Conservation (phyloP, 2,888 invertebrate genomes). For the Apamea crenata region DNA sequence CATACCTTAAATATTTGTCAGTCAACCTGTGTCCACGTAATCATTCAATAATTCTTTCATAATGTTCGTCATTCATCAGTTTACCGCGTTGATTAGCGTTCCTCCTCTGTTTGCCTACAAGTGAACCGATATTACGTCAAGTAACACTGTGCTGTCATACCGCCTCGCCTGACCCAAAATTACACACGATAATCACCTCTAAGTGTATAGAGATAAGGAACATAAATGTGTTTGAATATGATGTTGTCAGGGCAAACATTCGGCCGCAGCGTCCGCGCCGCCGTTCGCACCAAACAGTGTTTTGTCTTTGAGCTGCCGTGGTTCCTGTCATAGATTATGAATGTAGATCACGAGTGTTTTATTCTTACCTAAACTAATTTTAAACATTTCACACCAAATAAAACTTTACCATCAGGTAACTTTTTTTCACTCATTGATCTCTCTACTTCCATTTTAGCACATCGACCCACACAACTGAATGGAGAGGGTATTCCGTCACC, state of each 20-base stretch:
- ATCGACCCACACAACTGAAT: background rate
- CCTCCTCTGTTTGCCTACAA: constrained; percentile 72
- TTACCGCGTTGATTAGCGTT: constrained; percentile 75
- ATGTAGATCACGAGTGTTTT: constrained; percentile 60
- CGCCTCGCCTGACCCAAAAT: constrained; percentile 50
- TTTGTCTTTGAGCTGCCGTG: constrained; percentile 85
- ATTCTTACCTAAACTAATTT: constrained; percentile 6
- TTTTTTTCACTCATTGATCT: background rate
- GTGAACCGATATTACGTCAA: constrained; percentile 77
- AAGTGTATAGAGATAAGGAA: constrained; percentile 51
- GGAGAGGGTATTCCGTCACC: no score
- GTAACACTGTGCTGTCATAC: constrained; percentile 76
- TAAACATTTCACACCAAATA: background rate
- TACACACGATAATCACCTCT: constrained; percentile 65
- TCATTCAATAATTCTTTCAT: constrained; percentile 69
- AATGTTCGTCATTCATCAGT: constrained; percentile 71
- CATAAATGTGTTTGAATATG: constrained; percentile 54
- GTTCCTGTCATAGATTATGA: constrained; percentile 75
- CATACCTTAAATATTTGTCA: constrained; percentile 33
- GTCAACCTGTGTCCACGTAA: constrained; percentile 38
- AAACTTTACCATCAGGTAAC: no score
- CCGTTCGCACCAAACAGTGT: constrained; percentile 77
- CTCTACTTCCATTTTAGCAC: background rate
- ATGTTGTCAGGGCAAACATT: constrained; percentile 71
- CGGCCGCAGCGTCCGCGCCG: constrained; percentile 73